Base-by-base conservation (phyloP, 1,140 invertebrate genomes). In the Aricia agestis region DNA sequence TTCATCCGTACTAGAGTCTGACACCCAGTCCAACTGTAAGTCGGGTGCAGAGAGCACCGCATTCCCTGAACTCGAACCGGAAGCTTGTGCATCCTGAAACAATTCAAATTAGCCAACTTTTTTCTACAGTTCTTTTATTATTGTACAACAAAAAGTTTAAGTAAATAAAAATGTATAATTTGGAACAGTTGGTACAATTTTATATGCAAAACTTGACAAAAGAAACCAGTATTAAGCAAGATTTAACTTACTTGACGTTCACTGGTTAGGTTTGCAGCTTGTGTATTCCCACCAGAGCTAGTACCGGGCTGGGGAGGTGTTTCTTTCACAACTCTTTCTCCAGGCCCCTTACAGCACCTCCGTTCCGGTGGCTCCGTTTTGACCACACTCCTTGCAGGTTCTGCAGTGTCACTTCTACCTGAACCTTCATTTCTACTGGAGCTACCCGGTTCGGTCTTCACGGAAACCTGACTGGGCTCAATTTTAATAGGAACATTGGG, bases 11-110 rank as follows among this genome's bases (percentile, higher is more conserved):
- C 93, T 92, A 67, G 94, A 93, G 82, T 96, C 95, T 0, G 94
- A 95, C 0, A 94, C 92, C 95, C 96, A 97, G 81, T 97, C 95
- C 65, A 97, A 86, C 85, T 96, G 96, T 45, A 97, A 87, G 89
- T 97, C 96, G 3, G 95, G 95, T n/a, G 95, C 95, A 19, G 94
- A 93, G 70, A 95, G 92, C 13, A 93, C 93, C 13, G 57, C 73
- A 68, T 58, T 79, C 10, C 72, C 72, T 45, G 69, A 57, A 58
- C 67, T 66, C 6, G 32, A 59, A 7, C 57, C 17, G 6, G 67
- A 17, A 4, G 45, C 45, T 52, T 52, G 45, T 52, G 45, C 11
- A 57, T 68, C 57, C 67, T 68, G 25, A 31, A 68, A 32, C 42
- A 15, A 32, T 32, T 13, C 5, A 25, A 68, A 25, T 25, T 25